phyloP scores from a whole-genome alignment of 2,888 invertebrate genomes.

The Cataglyphis rosenhaueri region DNA sequence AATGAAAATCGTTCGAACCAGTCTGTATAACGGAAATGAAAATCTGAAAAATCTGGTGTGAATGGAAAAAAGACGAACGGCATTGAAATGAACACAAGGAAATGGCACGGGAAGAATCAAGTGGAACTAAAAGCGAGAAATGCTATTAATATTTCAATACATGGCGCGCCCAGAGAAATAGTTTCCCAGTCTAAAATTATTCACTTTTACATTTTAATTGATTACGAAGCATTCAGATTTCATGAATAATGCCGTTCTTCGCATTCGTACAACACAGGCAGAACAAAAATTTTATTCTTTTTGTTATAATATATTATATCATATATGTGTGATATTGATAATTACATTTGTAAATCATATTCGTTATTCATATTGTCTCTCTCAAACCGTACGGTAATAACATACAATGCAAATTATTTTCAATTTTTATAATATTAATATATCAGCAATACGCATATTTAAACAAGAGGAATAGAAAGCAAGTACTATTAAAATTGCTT shows the following conservation, averaged over 20 bases:
- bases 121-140: slow-evolving; percentile 9
- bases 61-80: slow-evolving; percentile 28
- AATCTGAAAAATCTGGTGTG: slow-evolving; percentile 68
- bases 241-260: slow-evolving; percentile 11
- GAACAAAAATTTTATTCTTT: slow-evolving; percentile 24
- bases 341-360: neutral
- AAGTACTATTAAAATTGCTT: neutral
- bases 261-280: neutral
- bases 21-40: slow-evolving; percentile 73
- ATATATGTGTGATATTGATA: neutral
- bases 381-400: neutral
- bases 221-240: slow-evolving; percentile 8
- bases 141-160: slow-evolving; percentile 43
- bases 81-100: slow-evolving; percentile 13
- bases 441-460: neutral
- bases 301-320: neutral
- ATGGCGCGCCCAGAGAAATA: slow-evolving; percentile 8
- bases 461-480: neutral
- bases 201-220: slow-evolving; percentile 33
- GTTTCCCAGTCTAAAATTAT: slow-evolving; percentile 39
- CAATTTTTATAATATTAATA: slow-evolving; percentile 11
- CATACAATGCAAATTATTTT: slow-evolving; percentile 1
- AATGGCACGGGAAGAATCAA: slow-evolving; percentile 14
- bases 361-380: neutral
- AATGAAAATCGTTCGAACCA: slow-evolving; percentile 72